A percentile compares a stretch with the other conserved stretches of the same genome.
These are phyloP conservation scores for Drosophila robusta DNA, from an alignment of 2,888 invertebrate species.

Conservation along the genomic window DNA sequence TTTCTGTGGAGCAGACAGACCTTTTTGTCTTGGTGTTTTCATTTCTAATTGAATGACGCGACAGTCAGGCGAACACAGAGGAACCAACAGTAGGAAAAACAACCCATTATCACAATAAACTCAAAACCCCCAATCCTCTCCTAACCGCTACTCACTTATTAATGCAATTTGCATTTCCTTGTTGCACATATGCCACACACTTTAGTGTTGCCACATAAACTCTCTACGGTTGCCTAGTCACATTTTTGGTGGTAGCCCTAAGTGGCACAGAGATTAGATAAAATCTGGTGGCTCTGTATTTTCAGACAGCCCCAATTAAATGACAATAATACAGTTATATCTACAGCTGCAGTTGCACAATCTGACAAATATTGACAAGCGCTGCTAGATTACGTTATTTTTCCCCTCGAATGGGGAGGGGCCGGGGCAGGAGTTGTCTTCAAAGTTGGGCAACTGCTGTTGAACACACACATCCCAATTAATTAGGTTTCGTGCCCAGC, in stretches of 20 bases:
- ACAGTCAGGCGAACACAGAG: constrained; percentile 26
- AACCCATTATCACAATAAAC: neutral
- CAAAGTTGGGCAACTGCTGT: constrained; percentile 23
- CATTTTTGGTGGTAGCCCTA: constrained; percentile 55
- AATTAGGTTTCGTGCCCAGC: constrained; percentile 56
- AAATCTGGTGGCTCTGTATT: constrained; percentile 37
- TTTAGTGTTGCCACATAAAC: constrained; percentile 8
- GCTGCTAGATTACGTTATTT: constrained; percentile 33
- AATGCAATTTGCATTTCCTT: constrained; percentile 72
- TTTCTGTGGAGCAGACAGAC: constrained; percentile 41
- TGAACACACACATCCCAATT: constrained; percentile 24
- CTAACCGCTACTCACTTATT: constrained; percentile 56
- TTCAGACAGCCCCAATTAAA: constrained; percentile 15
- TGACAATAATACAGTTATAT: constrained; percentile 30
- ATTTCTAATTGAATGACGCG: constrained; percentile 75
- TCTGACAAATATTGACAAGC: constrained; percentile 55
- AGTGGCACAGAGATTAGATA: constrained; percentile 74
- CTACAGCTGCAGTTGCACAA: constrained; percentile 49
- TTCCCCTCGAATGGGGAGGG: neutral
- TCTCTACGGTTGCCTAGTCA: neutral
- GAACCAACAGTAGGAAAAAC: constrained; percentile 6
- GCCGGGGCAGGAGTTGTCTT: neutral
- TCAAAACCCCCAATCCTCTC: neutral
- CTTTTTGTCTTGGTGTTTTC: constrained; percentile 71
- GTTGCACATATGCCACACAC: constrained; percentile 28